Conservation (phyloP, 2,797 vertebrate genomes). For the Alauda arvensis region DNA sequence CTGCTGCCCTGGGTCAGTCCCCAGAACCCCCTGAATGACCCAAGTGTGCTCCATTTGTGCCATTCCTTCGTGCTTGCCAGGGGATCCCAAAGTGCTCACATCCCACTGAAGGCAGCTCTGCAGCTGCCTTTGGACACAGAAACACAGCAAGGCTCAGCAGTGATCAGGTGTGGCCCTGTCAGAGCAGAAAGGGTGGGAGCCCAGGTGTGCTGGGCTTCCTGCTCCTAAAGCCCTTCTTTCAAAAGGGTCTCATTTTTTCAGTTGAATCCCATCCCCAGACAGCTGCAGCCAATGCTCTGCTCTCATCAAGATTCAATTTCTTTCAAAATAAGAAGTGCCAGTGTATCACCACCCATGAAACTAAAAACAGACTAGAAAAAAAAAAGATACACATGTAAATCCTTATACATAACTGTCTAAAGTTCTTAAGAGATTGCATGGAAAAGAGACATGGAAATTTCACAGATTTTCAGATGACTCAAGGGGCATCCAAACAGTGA, state of each 20-base stretch:
- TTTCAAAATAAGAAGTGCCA: not conserved
- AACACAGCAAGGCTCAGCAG: not conserved
- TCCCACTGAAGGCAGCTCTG: not conserved
- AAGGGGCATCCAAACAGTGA: conserved; percentile 49
- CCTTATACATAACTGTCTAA: conserved; percentile 20
- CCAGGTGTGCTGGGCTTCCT: not conserved
- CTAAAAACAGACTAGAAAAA: not conserved
- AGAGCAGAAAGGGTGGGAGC: not conserved
- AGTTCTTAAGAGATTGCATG: conserved; percentile 15
- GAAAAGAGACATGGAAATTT: conserved; percentile 44
- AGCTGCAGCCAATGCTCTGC: not conserved
- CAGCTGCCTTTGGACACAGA: not conserved
- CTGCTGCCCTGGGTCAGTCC: not conserved
- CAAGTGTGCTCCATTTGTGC: accelerated
- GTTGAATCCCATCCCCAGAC: not conserved
- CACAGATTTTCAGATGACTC: conserved; percentile 63
- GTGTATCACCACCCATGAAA: not conserved
- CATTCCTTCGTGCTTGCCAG: not conserved
- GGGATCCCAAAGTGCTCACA: not conserved
- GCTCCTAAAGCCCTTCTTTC: not conserved
- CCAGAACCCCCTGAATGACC: accelerated
- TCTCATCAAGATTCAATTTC: not conserved
- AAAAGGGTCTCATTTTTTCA: not conserved
- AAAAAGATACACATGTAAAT: conserved; percentile 3
- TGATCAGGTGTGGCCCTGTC: not conserved